These are phyloP conservation scores for Trissolcus japonicus DNA, from an alignment of 2,888 invertebrate species.

Conservation along the genomic window DNA sequence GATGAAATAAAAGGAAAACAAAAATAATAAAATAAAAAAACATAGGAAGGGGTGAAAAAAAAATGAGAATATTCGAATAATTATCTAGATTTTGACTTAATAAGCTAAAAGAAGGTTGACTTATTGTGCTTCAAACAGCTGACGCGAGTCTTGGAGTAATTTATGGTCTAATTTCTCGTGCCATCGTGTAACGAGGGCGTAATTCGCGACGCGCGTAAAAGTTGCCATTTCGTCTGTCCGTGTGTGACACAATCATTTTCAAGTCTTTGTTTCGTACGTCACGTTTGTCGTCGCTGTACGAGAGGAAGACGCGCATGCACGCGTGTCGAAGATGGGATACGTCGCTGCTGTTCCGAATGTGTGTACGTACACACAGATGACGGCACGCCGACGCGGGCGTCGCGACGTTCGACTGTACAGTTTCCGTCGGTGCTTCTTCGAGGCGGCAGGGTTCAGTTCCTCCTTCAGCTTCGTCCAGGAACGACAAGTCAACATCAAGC, in stretches of 20 bases:
- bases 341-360: conserved; percentile 21
- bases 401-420: conserved; percentile 75
- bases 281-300: conserved; percentile 50
- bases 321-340: conserved; percentile 58
- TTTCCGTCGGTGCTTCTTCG: conserved; percentile 74
- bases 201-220: conserved; percentile 31
- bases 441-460: conserved; percentile 71
- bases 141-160: conserved; percentile 17
- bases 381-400: conserved; percentile 73
- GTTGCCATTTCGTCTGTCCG: conserved; percentile 44
- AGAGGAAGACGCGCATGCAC: conserved; percentile 60
- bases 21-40: too few relatives aligned
- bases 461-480: conserved; percentile 68
- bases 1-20: too few relatives aligned
- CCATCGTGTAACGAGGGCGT: conserved; percentile 5
- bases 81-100: not conserved
- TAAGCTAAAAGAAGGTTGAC: not conserved
- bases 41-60: too few relatives aligned
- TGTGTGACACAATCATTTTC: conserved; percentile 53
- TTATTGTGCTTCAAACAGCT: conserved; percentile 13
- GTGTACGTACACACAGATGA: conserved; percentile 59
- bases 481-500: conserved; percentile 58
- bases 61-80: not conserved
- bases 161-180: conserved; percentile 34
- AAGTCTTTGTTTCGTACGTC: conserved; percentile 55